phyloP scores from a whole-genome alignment of 2,797 vertebrate species.

The Chelon auratus region DNA sequence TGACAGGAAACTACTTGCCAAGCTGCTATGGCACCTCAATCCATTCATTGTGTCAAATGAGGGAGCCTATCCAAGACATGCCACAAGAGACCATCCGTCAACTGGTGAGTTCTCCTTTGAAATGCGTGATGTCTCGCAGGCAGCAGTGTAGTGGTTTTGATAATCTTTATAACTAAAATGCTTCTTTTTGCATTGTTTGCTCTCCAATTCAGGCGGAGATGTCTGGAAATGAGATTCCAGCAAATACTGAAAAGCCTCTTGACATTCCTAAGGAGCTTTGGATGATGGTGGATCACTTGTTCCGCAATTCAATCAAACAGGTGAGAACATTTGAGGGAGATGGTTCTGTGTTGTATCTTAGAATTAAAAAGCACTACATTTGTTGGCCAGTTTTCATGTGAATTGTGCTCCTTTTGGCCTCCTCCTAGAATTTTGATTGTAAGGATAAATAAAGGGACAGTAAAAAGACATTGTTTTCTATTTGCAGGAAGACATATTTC shows the following conservation, averaged over 20 bases:
- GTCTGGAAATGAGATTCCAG: conserved; percentile 67
- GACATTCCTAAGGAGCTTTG: conserved; percentile 96
- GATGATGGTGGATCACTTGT: conserved; percentile 97
- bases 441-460: not conserved
- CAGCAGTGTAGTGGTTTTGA: too few relatives aligned
- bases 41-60: conserved; percentile 88
- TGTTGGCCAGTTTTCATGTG: not conserved
- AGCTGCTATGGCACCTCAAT: conserved; percentile 95
- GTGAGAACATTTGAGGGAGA: conserved; percentile 72
- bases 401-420: conserved; percentile 10
- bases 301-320: conserved; percentile 91
- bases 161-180: conserved; percentile 5
- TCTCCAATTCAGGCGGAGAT: conserved; percentile 79
- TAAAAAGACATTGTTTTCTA: conserved; percentile 24
- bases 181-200: conserved; percentile 31
- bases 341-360: not conserved
- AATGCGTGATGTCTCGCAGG: conserved; percentile 2
- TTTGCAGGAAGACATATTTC: conserved; percentile 96
- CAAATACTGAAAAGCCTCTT: conserved; percentile 85
- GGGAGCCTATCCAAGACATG: conserved; percentile 93
- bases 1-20: conserved; percentile 93
- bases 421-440: not conserved
- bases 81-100: conserved; percentile 81
- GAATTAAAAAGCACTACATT: conserved; percentile 1
- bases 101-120: conserved; percentile 83